Percentiles rank a stretch among this genome's conserved stretches.
Conservation (phyloP, 30 jellyfish, hydroid and myxozoan genomes). For the Hydractinia echinata region DNA sequence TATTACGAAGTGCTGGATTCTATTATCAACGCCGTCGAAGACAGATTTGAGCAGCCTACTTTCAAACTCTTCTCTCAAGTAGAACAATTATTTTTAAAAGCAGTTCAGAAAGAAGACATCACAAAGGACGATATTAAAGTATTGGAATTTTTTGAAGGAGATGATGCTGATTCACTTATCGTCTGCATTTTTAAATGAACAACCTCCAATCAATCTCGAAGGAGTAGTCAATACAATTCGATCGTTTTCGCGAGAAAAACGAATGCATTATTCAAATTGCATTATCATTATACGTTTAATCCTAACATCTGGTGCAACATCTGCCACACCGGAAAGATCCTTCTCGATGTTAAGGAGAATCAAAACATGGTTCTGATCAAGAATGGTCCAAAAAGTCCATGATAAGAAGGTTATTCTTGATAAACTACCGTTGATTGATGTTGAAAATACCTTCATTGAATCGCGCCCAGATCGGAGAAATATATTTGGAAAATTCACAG, state of each 20-base stretch:
- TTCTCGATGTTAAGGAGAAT: too few relatives aligned
- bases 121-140: not conserved
- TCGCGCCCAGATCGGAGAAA: too few relatives aligned
- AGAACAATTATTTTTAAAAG: constrained; percentile 28
- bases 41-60: constrained; percentile 28
- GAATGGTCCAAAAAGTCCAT: too few relatives aligned
- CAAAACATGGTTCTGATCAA: too few relatives aligned
- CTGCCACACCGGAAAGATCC: too few relatives aligned
- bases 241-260: constrained; percentile 9
- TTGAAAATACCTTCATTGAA: too few relatives aligned
- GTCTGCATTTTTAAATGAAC: not conserved
- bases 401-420: too few relatives aligned
- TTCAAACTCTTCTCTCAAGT: constrained; percentile 15
- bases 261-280: too few relatives aligned
- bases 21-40: constrained; percentile 9
- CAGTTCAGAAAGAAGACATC: not conserved
- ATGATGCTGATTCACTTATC: not conserved
- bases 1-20: constrained; percentile 18
- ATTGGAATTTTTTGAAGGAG: constrained; percentile 12
- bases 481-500: too few relatives aligned
- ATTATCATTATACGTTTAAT: too few relatives aligned
- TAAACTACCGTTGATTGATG: too few relatives aligned
- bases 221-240: not conserved
- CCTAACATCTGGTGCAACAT: too few relatives aligned
- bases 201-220: constrained; percentile 43